These are phyloP conservation scores for Rambutsinella grinnellia DNA, from an alignment of 2,888 invertebrate genomes.

Conservation along the genomic window DNA sequence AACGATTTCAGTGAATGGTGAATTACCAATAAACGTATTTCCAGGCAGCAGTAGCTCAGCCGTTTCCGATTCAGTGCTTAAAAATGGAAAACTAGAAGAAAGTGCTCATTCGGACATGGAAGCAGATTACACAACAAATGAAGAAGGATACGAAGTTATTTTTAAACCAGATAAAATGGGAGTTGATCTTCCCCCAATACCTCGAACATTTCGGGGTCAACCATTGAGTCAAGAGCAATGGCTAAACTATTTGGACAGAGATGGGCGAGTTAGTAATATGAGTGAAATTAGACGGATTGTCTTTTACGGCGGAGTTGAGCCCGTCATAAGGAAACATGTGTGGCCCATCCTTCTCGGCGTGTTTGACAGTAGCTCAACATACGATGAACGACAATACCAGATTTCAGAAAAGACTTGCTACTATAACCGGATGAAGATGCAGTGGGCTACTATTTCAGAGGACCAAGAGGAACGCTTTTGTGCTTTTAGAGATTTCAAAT, in stretches of 20 bases:
- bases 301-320: constrained; percentile 90
- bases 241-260: constrained; percentile 82
- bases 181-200: constrained; percentile 79
- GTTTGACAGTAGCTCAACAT: constrained; percentile 86
- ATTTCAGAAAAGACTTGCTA: constrained; percentile 83
- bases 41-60: constrained; percentile 23
- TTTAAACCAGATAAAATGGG: constrained; percentile 71
- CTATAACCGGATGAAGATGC: constrained; percentile 95
- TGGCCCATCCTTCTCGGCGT: constrained; percentile 92
- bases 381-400: constrained; percentile 77
- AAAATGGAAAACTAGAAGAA: constrained; percentile 33
- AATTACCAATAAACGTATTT: constrained; percentile 67
- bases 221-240: constrained; percentile 85
- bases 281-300: constrained; percentile 86
- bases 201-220: constrained; percentile 78
- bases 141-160: constrained; percentile 81
- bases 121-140: constrained; percentile 70
- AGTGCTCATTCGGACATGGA: constrained; percentile 65
- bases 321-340: constrained; percentile 82
- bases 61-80: constrained; percentile 30
- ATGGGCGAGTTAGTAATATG: constrained; percentile 84
- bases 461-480: constrained; percentile 90
- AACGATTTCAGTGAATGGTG: constrained; percentile 58
- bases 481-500: constrained; percentile 90
- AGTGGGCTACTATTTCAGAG: constrained; percentile 92